Evolutionary conservation across 2,888 invertebrate species (phyloP).

Genomic region (Chrysotoxum bicinctum): DNA sequence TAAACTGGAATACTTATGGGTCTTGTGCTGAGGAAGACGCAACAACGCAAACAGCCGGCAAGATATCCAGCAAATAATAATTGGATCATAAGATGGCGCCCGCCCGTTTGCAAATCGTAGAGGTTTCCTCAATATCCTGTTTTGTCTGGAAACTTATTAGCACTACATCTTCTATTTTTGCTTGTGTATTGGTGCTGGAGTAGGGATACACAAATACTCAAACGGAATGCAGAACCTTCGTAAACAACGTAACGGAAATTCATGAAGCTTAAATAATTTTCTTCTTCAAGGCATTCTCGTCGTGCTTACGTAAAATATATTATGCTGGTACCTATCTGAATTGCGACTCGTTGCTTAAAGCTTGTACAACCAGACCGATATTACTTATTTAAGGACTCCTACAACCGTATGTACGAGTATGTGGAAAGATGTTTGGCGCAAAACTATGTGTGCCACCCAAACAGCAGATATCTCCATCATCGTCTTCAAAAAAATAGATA

Average conservation of each 20-base stretch:
- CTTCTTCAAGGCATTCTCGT: not conserved
- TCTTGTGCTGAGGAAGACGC: not conserved
- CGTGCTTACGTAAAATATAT: not conserved
- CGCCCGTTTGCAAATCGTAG: constrained; percentile 56
- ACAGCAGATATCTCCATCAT: constrained; percentile 18
- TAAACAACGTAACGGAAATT: constrained; percentile 53
- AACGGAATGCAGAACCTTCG: constrained; percentile 29
- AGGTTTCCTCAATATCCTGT: constrained; percentile 68
- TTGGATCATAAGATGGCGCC: constrained; percentile 61
- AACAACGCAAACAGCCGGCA: constrained; percentile 35
- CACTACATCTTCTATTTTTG: constrained; percentile 26
- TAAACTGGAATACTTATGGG: constrained; percentile 9
- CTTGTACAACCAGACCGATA: constrained; percentile 37
- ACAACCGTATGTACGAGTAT: not conserved
- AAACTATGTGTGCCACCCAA: not conserved
- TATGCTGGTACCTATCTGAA: not conserved
- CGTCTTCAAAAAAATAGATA: constrained; percentile 18
- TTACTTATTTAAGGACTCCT: constrained; percentile 59
- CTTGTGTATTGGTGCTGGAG: not conserved
- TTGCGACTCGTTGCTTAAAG: not conserved
- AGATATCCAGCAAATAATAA: constrained; percentile 46
- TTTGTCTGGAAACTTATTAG: constrained; percentile 68
- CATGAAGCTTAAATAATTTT: constrained; percentile 66
- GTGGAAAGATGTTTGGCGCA: not conserved
- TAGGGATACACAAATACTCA: constrained; percentile 1